These are phyloP conservation scores for Stomorhina lunata DNA, from an alignment of 2,888 invertebrate genomes.

Conservation along the genomic window DNA sequence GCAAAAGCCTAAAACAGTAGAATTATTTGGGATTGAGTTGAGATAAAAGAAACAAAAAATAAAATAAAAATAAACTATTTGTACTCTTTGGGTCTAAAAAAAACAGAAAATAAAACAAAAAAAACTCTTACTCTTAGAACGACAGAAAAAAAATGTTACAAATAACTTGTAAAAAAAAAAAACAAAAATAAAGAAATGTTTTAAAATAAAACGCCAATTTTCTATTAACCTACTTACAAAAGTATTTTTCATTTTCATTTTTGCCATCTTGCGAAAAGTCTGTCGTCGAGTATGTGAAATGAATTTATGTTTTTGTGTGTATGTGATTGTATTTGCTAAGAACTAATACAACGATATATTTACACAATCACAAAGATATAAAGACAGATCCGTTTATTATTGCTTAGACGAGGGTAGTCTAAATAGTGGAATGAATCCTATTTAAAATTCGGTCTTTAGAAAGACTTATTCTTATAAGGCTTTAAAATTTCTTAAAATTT, in stretches of 20 bases:
- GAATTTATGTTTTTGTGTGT: background rate
- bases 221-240: constrained; percentile 65
- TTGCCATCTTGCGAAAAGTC: constrained; percentile 12
- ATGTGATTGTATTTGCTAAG: background rate
- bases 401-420: background rate
- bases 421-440: too few relatives aligned
- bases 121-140: background rate
- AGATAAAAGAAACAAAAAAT: constrained; percentile 15
- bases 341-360: background rate
- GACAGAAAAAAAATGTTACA: background rate
- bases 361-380: constrained; percentile 42
- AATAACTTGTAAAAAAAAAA: background rate
- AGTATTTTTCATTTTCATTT: background rate
- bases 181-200: constrained; percentile 1
- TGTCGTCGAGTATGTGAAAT: background rate
- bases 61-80: constrained; percentile 22
- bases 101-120: constrained; percentile 26
- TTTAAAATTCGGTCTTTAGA: too few relatives aligned
- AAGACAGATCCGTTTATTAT: background rate
- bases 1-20: constrained; percentile 39
- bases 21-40: constrained; percentile 46
- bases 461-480: constrained; percentile 24
- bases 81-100: constrained; percentile 46
- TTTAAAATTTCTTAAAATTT: too few relatives aligned
- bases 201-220: constrained; percentile 57